Evolutionary conservation across 2,888 invertebrate species (phyloP).

Genomic region (Prenolepis imparis): DNA sequence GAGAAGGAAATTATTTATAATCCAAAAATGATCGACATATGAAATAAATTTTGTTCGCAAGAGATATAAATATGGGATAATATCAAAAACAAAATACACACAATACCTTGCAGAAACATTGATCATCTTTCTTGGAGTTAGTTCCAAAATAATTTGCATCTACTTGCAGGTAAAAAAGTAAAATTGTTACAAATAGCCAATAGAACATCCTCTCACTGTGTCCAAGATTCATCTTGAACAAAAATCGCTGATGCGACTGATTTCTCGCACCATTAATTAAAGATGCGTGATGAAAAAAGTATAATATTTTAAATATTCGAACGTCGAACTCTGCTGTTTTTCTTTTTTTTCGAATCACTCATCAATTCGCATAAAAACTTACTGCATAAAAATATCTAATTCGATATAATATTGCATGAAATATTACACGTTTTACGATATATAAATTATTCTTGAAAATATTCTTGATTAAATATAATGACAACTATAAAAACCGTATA

Average conservation of each 20-base stretch:
- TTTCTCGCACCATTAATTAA: conserved; percentile 33
- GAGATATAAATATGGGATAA: background rate
- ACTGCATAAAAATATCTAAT: conserved; percentile 40
- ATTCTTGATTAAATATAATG: background rate
- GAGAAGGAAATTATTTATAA: background rate
- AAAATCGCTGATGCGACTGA: conserved; percentile 38
- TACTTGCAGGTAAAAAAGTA: conserved; percentile 58
- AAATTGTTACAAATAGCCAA: conserved; percentile 55
- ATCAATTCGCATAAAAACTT: conserved; percentile 22
- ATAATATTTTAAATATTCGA: background rate
- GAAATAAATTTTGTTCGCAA: background rate
- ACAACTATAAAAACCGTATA: background rate
- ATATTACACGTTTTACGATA: background rate
- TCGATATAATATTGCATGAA: background rate
- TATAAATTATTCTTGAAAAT: background rate
- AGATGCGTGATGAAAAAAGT: background rate
- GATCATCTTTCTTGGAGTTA: conserved; percentile 76
- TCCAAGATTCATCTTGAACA: conserved; percentile 33
- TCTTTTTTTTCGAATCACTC: conserved; percentile 27
- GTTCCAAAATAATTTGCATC: conserved; percentile 79
- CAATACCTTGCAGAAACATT: conserved; percentile 83
- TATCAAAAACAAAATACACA: conserved; percentile 28
- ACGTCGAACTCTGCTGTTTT: background rate
- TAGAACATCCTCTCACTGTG: conserved; percentile 65
- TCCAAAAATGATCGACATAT: background rate